Conservation (phyloP, 2,888 invertebrate species). For the Miltochrista miniata region DNA sequence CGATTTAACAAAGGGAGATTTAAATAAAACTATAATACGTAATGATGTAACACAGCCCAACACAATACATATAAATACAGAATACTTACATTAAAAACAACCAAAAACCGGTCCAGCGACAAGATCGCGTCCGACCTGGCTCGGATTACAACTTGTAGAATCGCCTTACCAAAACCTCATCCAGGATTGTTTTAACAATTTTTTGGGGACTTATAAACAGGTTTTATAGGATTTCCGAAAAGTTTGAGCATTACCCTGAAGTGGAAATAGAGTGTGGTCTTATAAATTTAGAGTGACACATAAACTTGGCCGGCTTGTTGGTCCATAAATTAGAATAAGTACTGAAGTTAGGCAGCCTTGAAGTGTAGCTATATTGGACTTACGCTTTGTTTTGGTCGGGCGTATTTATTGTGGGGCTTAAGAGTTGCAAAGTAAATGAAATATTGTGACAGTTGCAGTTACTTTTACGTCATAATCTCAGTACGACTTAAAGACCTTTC, state of each 20-base stretch:
- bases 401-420: too few relatives aligned
- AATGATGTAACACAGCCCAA: conserved; percentile 3
- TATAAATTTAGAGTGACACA: too few relatives aligned
- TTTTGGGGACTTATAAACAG: background rate
- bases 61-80: conserved; percentile 3
- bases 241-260: background rate
- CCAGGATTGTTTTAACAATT: background rate
- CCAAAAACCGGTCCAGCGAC: conserved; percentile 21
- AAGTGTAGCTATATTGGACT: too few relatives aligned
- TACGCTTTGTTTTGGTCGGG: too few relatives aligned
- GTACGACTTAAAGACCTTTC: too few relatives aligned
- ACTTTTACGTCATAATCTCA: too few relatives aligned
- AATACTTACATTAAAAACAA: conserved; percentile 20
- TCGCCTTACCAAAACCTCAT: background rate
- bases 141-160: background rate
- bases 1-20: conserved; percentile 14
- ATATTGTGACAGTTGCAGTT: too few relatives aligned
- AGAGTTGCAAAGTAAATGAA: too few relatives aligned
- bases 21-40: conserved; percentile 8
- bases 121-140: conserved; percentile 7
- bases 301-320: too few relatives aligned
- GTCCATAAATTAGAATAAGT: too few relatives aligned
- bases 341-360: too few relatives aligned
- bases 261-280: too few relatives aligned
- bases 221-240: background rate